Evolutionary conservation across 2,888 invertebrate species (phyloP).

Genomic region (Zygogramma bicolorata): DNA sequence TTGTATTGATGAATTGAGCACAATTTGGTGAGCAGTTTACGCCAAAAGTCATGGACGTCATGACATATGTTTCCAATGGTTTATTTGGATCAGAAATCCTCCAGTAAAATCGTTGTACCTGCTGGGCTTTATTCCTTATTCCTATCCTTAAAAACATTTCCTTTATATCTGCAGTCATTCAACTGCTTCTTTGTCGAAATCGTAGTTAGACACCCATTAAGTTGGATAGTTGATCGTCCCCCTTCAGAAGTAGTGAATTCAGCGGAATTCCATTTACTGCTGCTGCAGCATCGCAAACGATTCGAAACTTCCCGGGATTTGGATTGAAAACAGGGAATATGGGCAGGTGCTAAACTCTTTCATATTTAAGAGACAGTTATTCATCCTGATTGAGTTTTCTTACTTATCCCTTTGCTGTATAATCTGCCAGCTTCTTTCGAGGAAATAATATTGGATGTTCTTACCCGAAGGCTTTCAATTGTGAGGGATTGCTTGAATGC

Average conservation of each 20-base stretch:
- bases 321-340: conserved; percentile 52
- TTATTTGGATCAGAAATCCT: too few relatives aligned
- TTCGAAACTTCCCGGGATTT: conserved; percentile 53
- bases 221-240: conserved; percentile 43
- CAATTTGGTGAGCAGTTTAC: conserved; percentile 33
- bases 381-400: conserved; percentile 42
- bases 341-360: conserved; percentile 52
- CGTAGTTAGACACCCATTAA: conserved; percentile 57
- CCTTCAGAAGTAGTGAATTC: conserved; percentile 53
- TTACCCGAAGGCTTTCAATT: conserved; percentile 31
- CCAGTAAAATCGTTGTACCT: conserved; percentile 54
- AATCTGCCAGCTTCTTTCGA: conserved; percentile 33
- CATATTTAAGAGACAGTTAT: conserved; percentile 10
- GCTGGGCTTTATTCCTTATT: conserved; percentile 42
- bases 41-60: conserved; percentile 44
- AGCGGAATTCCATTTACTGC: too few relatives aligned
- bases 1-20: conserved; percentile 40
- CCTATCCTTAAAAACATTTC: conserved; percentile 39
- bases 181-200: conserved; percentile 55
- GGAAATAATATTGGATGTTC: not conserved
- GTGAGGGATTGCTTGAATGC: conserved; percentile 26
- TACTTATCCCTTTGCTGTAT: conserved; percentile 45
- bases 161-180: conserved; percentile 54
- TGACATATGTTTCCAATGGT: conserved; percentile 41
- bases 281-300: too few relatives aligned